Conservation (phyloP, 2,113 vertebrate genomes). For the Upupa epops region DNA sequence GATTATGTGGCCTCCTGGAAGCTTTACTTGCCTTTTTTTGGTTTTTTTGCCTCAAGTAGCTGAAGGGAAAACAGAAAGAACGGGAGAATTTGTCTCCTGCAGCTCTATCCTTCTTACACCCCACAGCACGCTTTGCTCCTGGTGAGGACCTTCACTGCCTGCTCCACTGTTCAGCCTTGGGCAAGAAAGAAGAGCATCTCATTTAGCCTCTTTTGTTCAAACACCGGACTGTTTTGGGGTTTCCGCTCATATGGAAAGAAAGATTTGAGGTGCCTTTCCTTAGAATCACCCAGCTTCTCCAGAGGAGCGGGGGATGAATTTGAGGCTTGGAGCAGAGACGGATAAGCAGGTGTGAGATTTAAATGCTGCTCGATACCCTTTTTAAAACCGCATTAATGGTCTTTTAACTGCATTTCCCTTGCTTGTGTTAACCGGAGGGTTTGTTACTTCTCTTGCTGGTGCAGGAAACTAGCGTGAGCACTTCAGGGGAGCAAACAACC, state of each 20-base stretch:
- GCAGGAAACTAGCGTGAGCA: neutral
- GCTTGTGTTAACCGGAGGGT: neutral
- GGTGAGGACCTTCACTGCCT: neutral
- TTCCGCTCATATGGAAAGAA: neutral
- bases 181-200: neutral
- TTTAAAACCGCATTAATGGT: neutral
- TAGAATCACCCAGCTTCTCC: rapidly evolving
- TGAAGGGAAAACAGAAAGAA: neutral
- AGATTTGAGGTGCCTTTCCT: neutral
- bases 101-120: neutral
- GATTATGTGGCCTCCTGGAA: neutral
- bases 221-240: neutral
- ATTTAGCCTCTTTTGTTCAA: neutral
- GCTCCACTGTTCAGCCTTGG: rapidly evolving
- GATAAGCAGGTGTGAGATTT: neutral
- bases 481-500: neutral
- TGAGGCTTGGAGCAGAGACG: too few species aligned
- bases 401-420: neutral
- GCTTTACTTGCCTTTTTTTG: neutral
- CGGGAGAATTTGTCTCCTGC: neutral
- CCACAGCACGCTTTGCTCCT: rapidly evolving
- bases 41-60: neutral
- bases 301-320: neutral
- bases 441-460: neutral
- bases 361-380: neutral